Percentiles rank a stretch among this genome's conserved stretches.
Conservation (phyloP, 2,113 vertebrate species). For the Xenotilapia caudafasciata region DNA sequence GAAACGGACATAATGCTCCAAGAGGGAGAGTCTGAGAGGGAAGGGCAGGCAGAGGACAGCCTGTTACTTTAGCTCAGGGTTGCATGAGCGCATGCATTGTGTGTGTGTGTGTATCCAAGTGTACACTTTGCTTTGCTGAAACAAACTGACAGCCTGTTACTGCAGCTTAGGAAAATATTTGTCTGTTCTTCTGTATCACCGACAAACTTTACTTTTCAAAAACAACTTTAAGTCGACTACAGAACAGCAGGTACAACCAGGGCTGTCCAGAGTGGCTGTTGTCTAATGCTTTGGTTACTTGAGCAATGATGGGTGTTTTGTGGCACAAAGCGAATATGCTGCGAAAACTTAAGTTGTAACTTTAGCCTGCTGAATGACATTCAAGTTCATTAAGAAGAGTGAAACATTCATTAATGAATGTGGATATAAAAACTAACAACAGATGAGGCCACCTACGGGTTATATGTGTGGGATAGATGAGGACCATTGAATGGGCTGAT, state of each 20-base stretch:
- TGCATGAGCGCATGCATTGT: not conserved
- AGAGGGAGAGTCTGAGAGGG: not conserved
- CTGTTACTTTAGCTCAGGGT: not conserved
- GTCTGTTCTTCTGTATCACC: not conserved
- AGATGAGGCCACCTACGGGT: not conserved
- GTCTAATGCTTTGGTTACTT: not conserved
- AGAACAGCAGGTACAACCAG: not conserved
- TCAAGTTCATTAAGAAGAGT: not conserved
- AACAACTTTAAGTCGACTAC: not conserved
- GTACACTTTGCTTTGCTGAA: not conserved
- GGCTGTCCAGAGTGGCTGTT: not conserved
- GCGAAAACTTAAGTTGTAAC: not conserved
- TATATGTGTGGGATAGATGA: not conserved
- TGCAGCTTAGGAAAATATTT: not conserved
- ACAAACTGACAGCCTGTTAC: not conserved
- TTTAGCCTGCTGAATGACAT: not conserved
- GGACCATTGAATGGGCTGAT: fast-evolving
- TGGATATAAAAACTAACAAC: not conserved
- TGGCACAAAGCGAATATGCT: not conserved
- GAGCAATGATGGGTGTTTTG: not conserved
- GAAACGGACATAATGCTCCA: not conserved
- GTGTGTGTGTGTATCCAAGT: not conserved
- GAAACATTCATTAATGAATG: fast-evolving
- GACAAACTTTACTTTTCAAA: not conserved
- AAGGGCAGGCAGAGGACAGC: not conserved